These are phyloP conservation scores for Gryllus bimaculatus DNA, from an alignment of 1,140 invertebrate species.

Conservation along the genomic window DNA sequence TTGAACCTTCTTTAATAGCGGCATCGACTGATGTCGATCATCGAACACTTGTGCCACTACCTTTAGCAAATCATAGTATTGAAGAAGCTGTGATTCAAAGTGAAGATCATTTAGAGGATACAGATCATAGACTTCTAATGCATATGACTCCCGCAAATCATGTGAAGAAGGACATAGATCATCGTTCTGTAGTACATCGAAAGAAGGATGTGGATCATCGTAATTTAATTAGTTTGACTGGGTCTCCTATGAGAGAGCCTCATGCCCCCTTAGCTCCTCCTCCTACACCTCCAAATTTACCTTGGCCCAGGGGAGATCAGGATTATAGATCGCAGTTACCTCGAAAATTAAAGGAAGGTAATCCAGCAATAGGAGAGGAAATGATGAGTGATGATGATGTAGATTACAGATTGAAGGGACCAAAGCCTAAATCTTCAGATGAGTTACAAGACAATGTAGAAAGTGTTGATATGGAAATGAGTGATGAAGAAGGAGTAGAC, in stretches of 20 bases:
- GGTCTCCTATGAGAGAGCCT: conserved; percentile 46
- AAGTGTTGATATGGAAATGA: conserved; percentile 62
- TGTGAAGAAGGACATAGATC: conserved; percentile 23
- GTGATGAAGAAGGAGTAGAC: conserved; percentile 46
- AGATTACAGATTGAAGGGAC: conserved; percentile 15
- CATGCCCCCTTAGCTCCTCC: conserved; percentile 27
- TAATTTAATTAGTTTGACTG: conserved; percentile 73
- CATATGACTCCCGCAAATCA: conserved; percentile 7
- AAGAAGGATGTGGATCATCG: conserved; percentile 65
- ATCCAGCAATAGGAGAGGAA: background rate
- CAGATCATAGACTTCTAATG: conserved; percentile 22
- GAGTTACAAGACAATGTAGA: conserved; percentile 45
- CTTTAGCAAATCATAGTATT: conserved; percentile 7
- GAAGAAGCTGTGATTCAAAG: background rate
- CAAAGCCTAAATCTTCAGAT: conserved; percentile 8
- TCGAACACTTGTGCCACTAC: conserved; percentile 20
- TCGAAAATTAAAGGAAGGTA: conserved; percentile 26
- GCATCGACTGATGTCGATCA: conserved; percentile 39
- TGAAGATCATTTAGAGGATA: conserved; percentile 21
- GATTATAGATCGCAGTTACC: conserved; percentile 22
- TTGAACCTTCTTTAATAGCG: conserved; percentile 44
- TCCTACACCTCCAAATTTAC: conserved; percentile 19
- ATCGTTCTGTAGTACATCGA: conserved; percentile 21
- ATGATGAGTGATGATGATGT: conserved; percentile 8
- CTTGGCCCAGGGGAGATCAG: conserved; percentile 19